Evolutionary conservation across 2,888 invertebrate genomes (phyloP).

Genomic region (Folsomia candida): DNA sequence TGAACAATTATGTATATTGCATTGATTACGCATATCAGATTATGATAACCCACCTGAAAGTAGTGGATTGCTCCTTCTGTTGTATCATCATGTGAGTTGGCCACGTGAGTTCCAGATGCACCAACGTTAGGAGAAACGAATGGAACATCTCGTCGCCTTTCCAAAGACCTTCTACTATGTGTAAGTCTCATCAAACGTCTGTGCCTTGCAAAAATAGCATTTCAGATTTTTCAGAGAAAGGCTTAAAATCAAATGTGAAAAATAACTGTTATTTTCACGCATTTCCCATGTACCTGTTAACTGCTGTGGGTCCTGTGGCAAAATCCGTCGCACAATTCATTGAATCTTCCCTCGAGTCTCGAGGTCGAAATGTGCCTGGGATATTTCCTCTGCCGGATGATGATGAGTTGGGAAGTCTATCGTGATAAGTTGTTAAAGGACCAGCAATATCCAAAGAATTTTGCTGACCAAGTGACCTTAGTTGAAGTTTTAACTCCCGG

Average conservation of each 20-base stretch:
- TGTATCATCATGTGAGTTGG: slow-evolving; percentile 77
- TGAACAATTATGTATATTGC: too few relatives aligned
- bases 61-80: slow-evolving; percentile 80
- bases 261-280: not conserved
- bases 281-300: slow-evolving; percentile 7
- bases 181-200: slow-evolving; percentile 49
- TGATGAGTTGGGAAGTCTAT: slow-evolving; percentile 28
- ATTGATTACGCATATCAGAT: too few relatives aligned
- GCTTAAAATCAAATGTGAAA: not conserved
- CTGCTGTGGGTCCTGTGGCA: slow-evolving; percentile 34
- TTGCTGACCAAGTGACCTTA: slow-evolving; percentile 44
- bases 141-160: slow-evolving; percentile 46
- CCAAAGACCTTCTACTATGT: slow-evolving; percentile 46
- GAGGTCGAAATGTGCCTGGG: slow-evolving; percentile 44
- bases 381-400: slow-evolving; percentile 31
- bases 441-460: slow-evolving; percentile 47
- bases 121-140: slow-evolving; percentile 51
- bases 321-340: slow-evolving; percentile 46
- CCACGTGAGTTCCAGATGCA: slow-evolving; percentile 63
- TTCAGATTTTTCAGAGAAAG: slow-evolving; percentile 19
- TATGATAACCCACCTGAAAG: too few relatives aligned
- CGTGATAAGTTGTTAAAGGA: slow-evolving; percentile 25
- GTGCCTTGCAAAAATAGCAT: slow-evolving; percentile 40
- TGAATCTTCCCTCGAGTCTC: slow-evolving; percentile 42
- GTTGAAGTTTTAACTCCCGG: slow-evolving; percentile 43